These are phyloP conservation scores for Calypte anna DNA, from an alignment of 2,113 vertebrate genomes.

Conservation along the genomic window DNA sequence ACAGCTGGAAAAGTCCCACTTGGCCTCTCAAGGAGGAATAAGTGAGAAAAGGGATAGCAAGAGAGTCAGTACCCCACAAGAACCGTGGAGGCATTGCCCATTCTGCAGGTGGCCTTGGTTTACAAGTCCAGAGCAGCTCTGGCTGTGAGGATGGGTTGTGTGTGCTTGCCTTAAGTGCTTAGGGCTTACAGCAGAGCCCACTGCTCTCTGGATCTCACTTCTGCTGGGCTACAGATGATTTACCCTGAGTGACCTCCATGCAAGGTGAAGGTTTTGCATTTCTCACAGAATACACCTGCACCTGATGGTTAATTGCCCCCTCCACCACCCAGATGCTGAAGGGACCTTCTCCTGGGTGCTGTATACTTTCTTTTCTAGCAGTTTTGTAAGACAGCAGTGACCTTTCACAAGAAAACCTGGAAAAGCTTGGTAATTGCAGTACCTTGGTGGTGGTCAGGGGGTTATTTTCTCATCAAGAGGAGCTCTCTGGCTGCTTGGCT, in stretches of 20 bases:
- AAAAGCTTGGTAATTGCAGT: background rate
- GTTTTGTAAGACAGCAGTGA: accelerated
- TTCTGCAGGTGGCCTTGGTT: background rate
- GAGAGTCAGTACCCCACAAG: accelerated
- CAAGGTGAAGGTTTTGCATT: background rate
- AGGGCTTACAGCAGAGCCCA: background rate
- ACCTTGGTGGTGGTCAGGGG: background rate
- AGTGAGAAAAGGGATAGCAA: background rate
- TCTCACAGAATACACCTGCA: accelerated
- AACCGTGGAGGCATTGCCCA: too few relatives aligned
- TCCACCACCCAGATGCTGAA: too few relatives aligned
- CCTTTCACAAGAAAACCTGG: background rate
- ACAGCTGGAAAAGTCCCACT: background rate
- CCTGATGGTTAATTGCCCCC: background rate
- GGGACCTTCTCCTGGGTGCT: background rate
- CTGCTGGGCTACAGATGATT: background rate
- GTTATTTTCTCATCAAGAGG: background rate
- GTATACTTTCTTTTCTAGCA: background rate
- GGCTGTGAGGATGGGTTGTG: background rate
- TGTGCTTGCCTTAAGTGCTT: too few relatives aligned
- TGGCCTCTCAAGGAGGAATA: background rate
- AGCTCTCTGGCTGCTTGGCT: background rate
- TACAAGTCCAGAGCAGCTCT: background rate
- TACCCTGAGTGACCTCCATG: background rate
- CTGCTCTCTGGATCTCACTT: background rate